Evolutionary conservation across 2,888 invertebrate genomes (phyloP).

Genomic region (Cerceris ruficornis): DNA sequence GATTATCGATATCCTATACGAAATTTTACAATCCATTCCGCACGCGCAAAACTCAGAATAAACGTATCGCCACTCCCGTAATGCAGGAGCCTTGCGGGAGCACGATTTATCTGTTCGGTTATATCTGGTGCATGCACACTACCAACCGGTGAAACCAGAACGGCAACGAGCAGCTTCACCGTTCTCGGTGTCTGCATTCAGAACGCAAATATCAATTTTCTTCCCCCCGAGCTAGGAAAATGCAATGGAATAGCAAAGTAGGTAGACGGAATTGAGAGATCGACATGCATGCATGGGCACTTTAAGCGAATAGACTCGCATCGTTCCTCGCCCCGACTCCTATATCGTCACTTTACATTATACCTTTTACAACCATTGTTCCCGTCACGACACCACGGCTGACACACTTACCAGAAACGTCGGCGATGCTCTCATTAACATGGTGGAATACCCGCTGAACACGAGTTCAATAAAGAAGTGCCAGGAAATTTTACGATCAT

Average conservation of each 20-base stretch:
- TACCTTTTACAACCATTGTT: slow-evolving; percentile 51
- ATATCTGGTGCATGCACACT: neutral
- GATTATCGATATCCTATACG: neutral
- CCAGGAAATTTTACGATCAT: too few species aligned
- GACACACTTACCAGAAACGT: slow-evolving; percentile 38
- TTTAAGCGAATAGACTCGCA: slow-evolving; percentile 57
- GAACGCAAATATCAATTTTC: slow-evolving; percentile 42
- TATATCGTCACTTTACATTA: slow-evolving; percentile 59
- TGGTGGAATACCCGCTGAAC: neutral
- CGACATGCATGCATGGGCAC: slow-evolving; percentile 44
- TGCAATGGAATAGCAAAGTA: slow-evolving; percentile 19
- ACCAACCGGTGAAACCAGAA: neutral
- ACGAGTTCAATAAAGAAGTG: neutral
- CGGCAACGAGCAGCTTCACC: neutral
- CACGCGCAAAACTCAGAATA: too few species aligned
- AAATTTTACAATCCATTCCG: neutral
- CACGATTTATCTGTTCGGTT: slow-evolving; percentile 21
- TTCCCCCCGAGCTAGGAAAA: slow-evolving; percentile 19
- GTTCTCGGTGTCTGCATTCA: neutral
- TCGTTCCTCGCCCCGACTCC: slow-evolving; percentile 50
- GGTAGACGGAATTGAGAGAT: slow-evolving; percentile 42
- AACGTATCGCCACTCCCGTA: neutral
- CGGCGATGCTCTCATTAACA: neutral
- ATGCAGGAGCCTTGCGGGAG: neutral
- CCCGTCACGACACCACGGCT: slow-evolving; percentile 39